phyloP scores from a whole-genome alignment of 2,888 invertebrate species.

The Scaptomyza caliginosa region DNA sequence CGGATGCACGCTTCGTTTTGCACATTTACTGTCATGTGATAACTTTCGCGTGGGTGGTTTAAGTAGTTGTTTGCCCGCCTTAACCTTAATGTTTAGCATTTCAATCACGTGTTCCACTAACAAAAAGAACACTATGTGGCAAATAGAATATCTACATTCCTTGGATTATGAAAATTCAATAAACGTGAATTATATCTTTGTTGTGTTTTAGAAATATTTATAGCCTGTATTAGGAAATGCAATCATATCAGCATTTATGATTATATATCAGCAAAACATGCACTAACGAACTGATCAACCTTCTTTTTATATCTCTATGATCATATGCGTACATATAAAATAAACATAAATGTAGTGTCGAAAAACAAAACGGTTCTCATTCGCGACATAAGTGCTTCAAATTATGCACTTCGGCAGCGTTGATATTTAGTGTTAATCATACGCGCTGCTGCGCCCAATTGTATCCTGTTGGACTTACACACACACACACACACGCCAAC shows the following conservation, averaged over 20 bases:
- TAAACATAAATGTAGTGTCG: not conserved
- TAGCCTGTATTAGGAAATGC: too few species aligned
- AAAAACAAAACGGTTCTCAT: constrained; percentile 17
- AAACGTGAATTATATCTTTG: not conserved
- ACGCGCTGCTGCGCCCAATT: constrained; percentile 61
- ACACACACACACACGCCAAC: too few species aligned
- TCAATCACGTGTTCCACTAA: constrained; percentile 35
- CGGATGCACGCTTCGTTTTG: constrained; percentile 64
- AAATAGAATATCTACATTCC: constrained; percentile 10
- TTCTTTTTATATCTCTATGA: not conserved
- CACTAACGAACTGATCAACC: not conserved
- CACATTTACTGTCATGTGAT: constrained; percentile 69
- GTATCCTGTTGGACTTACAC: constrained; percentile 8
- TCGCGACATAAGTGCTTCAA: constrained; percentile 6
- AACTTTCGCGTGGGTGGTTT: constrained; percentile 69
- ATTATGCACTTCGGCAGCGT: constrained; percentile 46
- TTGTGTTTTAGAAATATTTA: not conserved
- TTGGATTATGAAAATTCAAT: not conserved
- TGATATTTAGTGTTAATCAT: constrained; percentile 60
- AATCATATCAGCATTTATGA: not conserved
- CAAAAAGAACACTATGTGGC: not conserved
- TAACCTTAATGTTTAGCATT: constrained; percentile 4
- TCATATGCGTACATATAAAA: not conserved
- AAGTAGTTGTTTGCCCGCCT: constrained; percentile 51
- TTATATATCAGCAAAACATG: not conserved